Evolutionary conservation across 2,113 vertebrate species (phyloP).

Genomic region (Micromys minutus): DNA sequence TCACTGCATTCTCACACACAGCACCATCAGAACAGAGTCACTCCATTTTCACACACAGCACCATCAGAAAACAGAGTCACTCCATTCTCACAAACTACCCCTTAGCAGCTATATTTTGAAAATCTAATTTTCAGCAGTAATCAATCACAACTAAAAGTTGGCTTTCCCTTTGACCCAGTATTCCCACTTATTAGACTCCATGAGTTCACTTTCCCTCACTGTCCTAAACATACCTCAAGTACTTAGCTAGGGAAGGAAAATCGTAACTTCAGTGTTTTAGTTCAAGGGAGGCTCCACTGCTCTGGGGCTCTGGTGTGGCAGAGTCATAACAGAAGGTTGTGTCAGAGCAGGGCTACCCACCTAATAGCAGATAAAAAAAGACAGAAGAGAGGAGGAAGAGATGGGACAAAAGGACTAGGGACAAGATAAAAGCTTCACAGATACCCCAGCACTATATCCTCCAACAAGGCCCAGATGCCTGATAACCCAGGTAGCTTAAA

Average conservation of each 20-base stretch:
- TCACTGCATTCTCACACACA: accelerated
- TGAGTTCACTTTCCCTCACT: background rate
- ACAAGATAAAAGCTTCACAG: background rate
- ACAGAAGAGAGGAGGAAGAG: background rate
- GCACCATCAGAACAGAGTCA: background rate
- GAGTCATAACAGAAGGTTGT: background rate
- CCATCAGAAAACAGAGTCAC: background rate
- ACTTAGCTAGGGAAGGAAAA: background rate
- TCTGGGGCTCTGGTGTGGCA: background rate
- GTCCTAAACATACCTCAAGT: background rate
- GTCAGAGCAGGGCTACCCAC: background rate
- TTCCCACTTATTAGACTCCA: background rate
- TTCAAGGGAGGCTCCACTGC: background rate
- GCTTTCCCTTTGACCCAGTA: background rate
- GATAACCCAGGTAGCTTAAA: background rate
- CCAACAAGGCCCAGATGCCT: background rate
- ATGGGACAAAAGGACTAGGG: background rate
- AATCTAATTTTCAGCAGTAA: background rate
- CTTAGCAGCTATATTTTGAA: background rate
- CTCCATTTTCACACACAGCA: accelerated
- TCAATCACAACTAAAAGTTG: background rate
- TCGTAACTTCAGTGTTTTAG: background rate
- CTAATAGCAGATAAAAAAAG: background rate
- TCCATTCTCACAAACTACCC: too few relatives aligned
- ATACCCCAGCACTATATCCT: background rate